Percentiles rank a stretch among this genome's conserved stretches.
These are phyloP conservation scores for Salmo trutta DNA, from an alignment of 2,797 vertebrate species.

Conservation along the genomic window DNA sequence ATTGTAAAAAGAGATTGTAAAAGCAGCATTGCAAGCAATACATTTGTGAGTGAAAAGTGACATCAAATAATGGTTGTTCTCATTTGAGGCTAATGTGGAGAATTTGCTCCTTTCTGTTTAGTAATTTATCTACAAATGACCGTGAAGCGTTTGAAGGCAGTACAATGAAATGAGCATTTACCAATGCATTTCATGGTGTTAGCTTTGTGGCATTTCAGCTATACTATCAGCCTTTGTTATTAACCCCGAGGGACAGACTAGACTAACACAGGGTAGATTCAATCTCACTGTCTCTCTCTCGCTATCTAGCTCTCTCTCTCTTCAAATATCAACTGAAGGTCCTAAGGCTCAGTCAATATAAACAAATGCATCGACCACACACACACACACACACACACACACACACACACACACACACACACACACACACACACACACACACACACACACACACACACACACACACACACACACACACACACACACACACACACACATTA, in stretches of 20 bases:
- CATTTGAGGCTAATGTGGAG: background rate
- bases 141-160: conserved; percentile 21
- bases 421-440: conserved; percentile 33
- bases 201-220: conserved; percentile 38
- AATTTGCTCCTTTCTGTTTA: background rate
- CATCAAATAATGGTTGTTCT: background rate
- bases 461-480: too few species aligned
- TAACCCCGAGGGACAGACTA: conserved; percentile 31
- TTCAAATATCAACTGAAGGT: conserved; percentile 63
- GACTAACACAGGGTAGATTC: conserved; percentile 41
- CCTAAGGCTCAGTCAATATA: conserved; percentile 62
- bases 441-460: too few species aligned
- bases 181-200: conserved; percentile 6
- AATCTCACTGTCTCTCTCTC: conserved; percentile 20
- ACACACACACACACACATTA: too few species aligned
- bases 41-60: background rate
- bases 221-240: conserved; percentile 37
- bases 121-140: conserved; percentile 29
- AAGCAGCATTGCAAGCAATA: background rate
- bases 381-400: too few species aligned
- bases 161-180: background rate
- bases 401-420: too few species aligned
- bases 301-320: conserved; percentile 30
- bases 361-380: conserved; percentile 64
- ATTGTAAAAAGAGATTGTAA: background rate